phyloP scores from a whole-genome alignment of 2,113 vertebrate species.

The Heterotilapia buettikoferi region DNA sequence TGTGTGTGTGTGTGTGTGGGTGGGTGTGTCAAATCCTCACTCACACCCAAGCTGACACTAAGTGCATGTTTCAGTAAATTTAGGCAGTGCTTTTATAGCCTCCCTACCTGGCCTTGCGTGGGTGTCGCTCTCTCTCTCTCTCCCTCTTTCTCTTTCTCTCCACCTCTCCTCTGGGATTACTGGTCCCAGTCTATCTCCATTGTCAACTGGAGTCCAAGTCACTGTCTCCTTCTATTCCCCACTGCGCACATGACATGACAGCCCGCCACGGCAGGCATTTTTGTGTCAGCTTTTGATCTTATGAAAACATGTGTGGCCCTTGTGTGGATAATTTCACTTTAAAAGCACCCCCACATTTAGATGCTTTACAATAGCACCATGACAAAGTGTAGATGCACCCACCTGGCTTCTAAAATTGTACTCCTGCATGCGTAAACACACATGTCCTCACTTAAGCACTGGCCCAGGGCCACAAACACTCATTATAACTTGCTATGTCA shows the following conservation, averaged over 20 bases:
- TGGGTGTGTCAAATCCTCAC: conserved; percentile 21
- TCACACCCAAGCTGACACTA: conserved; percentile 11
- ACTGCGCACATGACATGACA: conserved; percentile 16
- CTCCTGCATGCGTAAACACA: conserved; percentile 12
- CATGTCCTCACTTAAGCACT: conserved; percentile 8
- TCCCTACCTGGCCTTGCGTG: conserved; percentile 38
- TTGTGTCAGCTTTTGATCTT: conserved; percentile 14
- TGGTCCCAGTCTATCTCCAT: conserved; percentile 33
- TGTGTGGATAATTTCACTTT: conserved; percentile 4
- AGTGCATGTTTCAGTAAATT: conserved; percentile 18
- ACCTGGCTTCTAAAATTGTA: conserved; percentile 46
- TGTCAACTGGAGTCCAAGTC: conserved; percentile 22
- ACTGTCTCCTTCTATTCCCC: conserved; percentile 10
- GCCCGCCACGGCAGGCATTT: neutral
- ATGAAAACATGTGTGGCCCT: conserved; percentile 2
- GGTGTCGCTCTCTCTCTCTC: neutral
- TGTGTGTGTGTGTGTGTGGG: neutral
- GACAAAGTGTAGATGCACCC: conserved; percentile 22
- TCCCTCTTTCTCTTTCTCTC: neutral
- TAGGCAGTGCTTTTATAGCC: conserved; percentile 48
- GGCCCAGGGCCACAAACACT: conserved; percentile 56
- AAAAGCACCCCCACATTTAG: neutral
- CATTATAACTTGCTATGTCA: conserved; percentile 63
- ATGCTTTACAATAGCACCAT: neutral
- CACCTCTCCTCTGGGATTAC: neutral